A percentile compares a stretch with the other conserved stretches of the same genome.
These are phyloP conservation scores for Drosophila pseudoananassae DNA, from an alignment of 1,140 invertebrate species.

Conservation along the genomic window DNA sequence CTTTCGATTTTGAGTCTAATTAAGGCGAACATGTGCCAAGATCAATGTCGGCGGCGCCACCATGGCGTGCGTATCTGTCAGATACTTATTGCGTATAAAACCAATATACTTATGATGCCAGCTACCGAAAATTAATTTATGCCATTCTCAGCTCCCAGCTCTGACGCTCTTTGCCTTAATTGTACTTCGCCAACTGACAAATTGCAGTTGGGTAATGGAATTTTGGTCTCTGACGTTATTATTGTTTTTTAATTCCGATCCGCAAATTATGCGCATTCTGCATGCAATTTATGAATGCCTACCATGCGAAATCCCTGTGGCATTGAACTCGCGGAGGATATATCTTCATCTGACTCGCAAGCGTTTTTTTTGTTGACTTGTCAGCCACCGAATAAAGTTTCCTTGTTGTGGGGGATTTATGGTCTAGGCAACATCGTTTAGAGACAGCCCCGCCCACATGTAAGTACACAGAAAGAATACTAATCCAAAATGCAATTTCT, in stretches of 20 bases:
- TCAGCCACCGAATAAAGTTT: conserved; percentile 29
- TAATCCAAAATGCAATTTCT: not conserved
- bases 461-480: not conserved
- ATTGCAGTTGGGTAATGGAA: conserved; percentile 34
- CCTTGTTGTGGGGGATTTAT: conserved; percentile 18
- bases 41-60: conserved; percentile 74
- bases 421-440: conserved; percentile 16
- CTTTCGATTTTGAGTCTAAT: conserved; percentile 66
- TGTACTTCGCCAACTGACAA: conserved; percentile 58
- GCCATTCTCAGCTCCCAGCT: conserved; percentile 43
- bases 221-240: conserved; percentile 31
- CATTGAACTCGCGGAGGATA: conserved; percentile 56
- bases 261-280: conserved; percentile 61
- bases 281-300: conserved; percentile 65
- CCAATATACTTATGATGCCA: conserved; percentile 35
- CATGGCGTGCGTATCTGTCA: conserved; percentile 52
- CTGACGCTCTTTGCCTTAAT: conserved; percentile 50
- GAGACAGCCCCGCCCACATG: conserved; percentile 24
- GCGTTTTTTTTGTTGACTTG: not conserved
- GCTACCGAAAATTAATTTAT: conserved; percentile 78
- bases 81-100: conserved; percentile 46
- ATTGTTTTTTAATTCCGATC: conserved; percentile 12
- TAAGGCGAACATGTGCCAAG: conserved; percentile 79
- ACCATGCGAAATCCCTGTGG: conserved; percentile 23
- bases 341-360: conserved; percentile 5